Evolutionary conservation across 2,113 vertebrate species (phyloP).

Genomic region (Daubentonia madagascariensis): DNA sequence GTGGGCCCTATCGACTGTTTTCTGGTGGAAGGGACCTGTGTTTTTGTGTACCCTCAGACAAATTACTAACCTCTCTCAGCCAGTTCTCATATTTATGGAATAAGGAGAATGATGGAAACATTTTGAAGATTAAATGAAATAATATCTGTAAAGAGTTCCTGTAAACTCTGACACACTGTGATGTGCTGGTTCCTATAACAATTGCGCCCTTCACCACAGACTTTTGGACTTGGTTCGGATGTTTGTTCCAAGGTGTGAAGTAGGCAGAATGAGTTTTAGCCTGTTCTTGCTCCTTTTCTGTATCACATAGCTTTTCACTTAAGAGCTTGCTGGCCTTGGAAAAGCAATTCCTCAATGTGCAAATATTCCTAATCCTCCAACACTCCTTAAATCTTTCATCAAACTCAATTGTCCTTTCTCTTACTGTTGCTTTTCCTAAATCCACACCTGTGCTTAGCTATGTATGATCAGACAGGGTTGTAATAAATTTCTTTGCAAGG

Average conservation of each 20-base stretch:
- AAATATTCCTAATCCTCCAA: neutral
- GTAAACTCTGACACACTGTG: neutral
- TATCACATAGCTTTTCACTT: neutral
- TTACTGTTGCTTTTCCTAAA: neutral
- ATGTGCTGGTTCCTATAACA: neutral
- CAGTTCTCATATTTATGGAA: neutral
- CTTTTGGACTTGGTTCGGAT: neutral
- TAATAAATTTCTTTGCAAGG: neutral
- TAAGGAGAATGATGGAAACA: neutral
- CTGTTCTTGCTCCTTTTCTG: neutral
- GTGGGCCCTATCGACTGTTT: neutral
- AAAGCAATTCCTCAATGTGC: neutral
- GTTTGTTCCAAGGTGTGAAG: neutral
- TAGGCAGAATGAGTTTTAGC: neutral
- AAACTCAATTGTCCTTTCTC: neutral
- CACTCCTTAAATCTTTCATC: neutral
- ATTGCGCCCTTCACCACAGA: neutral
- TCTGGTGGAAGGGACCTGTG: neutral
- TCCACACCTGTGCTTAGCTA: neutral
- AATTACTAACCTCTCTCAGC: neutral
- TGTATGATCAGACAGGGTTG: neutral
- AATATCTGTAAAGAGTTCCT: neutral
- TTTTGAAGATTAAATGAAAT: neutral
- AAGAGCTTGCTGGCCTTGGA: neutral
- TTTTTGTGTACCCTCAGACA: neutral